Evolutionary conservation across 2,888 invertebrate genomes (phyloP).

Genomic region (Bugula neritina): DNA sequence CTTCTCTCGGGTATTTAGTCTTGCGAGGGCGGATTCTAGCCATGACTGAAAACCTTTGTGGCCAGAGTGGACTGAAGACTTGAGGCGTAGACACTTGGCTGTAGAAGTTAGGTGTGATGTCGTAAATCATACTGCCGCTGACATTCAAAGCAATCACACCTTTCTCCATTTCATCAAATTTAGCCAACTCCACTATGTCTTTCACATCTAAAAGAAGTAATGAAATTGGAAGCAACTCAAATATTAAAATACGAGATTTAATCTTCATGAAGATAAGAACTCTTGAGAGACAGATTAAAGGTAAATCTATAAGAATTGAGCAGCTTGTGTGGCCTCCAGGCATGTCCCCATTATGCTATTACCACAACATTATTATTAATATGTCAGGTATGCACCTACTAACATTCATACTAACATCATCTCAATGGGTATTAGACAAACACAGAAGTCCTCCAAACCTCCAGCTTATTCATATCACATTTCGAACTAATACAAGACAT

Average conservation of each 20-base stretch:
- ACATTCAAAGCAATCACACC: constrained; percentile 5
- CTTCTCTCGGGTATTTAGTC: constrained; percentile 21
- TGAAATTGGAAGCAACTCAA: too few species aligned
- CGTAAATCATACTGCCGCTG: constrained; percentile 17
- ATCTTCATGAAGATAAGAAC: too few species aligned
- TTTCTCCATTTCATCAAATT: constrained; percentile 21
- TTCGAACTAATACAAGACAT: too few species aligned
- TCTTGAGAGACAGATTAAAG: not conserved
- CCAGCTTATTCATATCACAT: too few species aligned
- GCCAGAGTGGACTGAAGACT: constrained; percentile 25
- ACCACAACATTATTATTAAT: not conserved
- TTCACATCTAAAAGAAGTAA: constrained; percentile 17
- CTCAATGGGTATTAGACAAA: not conserved
- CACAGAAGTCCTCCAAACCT: too few species aligned
- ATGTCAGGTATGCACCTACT: not conserved
- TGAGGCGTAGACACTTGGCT: constrained; percentile 17
- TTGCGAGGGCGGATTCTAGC: constrained; percentile 19
- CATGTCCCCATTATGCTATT: not conserved
- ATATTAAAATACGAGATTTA: too few species aligned
- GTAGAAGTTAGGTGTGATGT: constrained; percentile 28
- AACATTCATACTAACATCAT: not conserved
- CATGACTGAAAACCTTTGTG: constrained; percentile 8
- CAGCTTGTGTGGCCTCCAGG: not conserved
- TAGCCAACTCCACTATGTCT: constrained; percentile 17
- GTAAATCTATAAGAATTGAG: not conserved